phyloP scores from a whole-genome alignment of 2,888 invertebrate genomes.

The Syrista parreyssii region DNA sequence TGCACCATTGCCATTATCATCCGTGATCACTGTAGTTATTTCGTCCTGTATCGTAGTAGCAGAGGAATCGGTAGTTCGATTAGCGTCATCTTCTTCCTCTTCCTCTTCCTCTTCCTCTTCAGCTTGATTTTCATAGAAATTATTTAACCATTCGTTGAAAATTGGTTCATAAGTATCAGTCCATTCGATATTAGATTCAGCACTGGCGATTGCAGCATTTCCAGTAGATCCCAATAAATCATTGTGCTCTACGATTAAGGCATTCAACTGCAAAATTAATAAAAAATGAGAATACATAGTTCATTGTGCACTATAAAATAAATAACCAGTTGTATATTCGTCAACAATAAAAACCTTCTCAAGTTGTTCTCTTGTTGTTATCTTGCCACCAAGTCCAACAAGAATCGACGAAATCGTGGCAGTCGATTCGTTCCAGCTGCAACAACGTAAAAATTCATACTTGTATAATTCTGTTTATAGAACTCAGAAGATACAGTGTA shows the following conservation, averaged over 20 bases:
- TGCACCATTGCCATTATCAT: neutral
- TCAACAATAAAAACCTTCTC: conserved; percentile 19
- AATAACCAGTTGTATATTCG: neutral
- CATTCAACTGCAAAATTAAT: conserved; percentile 8
- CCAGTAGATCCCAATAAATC: neutral
- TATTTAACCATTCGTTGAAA: neutral
- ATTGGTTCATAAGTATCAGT: conserved; percentile 4
- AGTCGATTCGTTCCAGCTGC: conserved; percentile 7
- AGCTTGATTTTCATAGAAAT: neutral
- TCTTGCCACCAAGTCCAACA: conserved; percentile 15
- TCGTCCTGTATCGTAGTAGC: too few species aligned
- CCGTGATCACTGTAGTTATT: too few species aligned
- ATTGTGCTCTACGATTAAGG: neutral
- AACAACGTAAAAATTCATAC: neutral
- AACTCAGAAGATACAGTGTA: conserved; percentile 13
- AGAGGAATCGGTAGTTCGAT: neutral
- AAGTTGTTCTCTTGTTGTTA: conserved; percentile 24
- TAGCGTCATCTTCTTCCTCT: too few species aligned
- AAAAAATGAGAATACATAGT: neutral
- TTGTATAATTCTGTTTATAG: neutral
- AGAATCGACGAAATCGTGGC: neutral
- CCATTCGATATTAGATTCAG: conserved; percentile 22
- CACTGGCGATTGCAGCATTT: conserved; percentile 8
- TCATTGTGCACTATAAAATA: neutral
- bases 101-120: too few species aligned